Percentiles rank a stretch among this genome's conserved stretches.
These are phyloP conservation scores for Macropus fuliginosus DNA, from an alignment of 2,797 vertebrate genomes.

Conservation along the genomic window DNA sequence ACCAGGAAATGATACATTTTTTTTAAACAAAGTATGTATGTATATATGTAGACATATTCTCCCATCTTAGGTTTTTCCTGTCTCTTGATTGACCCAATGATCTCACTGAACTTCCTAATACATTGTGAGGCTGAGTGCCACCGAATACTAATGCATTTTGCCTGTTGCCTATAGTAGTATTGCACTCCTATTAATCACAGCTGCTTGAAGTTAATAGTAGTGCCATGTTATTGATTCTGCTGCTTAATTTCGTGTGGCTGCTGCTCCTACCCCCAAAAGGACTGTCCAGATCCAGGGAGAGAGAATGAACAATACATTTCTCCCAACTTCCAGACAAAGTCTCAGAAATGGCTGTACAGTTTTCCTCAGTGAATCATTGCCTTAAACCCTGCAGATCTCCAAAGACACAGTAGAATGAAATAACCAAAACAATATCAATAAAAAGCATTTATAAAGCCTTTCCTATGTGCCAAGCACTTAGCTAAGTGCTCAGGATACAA, in stretches of 20 bases:
- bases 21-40: neutral
- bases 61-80: neutral
- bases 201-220: neutral
- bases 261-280: neutral
- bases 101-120: neutral
- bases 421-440: neutral
- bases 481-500: neutral
- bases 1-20: neutral
- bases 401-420: neutral
- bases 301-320: neutral
- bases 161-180: neutral
- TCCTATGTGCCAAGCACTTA: neutral
- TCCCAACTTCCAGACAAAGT: neutral
- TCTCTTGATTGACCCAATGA: neutral
- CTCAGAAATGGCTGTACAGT: neutral
- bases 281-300: neutral
- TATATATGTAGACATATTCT: neutral
- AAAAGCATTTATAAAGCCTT: neutral
- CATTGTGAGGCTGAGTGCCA: neutral
- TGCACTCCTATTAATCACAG: neutral
- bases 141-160: neutral
- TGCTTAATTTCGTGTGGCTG: neutral
- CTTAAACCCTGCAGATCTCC: neutral
- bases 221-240: neutral
- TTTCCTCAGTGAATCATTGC: neutral